These are phyloP conservation scores for Petrocephalus sullivani DNA, from an alignment of 2,797 vertebrate species.

Conservation along the genomic window DNA sequence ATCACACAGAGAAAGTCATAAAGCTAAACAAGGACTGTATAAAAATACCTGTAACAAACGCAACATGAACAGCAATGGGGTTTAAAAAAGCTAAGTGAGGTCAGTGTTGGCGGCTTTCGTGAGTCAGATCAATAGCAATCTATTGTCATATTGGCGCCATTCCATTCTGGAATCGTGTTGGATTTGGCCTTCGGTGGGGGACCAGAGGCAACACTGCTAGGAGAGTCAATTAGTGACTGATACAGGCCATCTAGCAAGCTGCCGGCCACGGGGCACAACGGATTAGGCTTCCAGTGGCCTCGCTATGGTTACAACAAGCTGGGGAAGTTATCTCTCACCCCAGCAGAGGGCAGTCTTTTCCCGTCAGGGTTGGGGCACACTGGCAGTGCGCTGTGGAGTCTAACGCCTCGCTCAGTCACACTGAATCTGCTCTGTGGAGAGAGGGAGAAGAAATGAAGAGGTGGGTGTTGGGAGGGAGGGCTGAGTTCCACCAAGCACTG, in stretches of 20 bases:
- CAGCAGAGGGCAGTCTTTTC: slow-evolving; percentile 77
- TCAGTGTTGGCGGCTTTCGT: slow-evolving; percentile 9
- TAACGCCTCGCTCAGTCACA: slow-evolving; percentile 63
- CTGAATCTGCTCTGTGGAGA: slow-evolving; percentile 67
- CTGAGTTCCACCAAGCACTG: neutral
- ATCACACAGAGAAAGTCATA: neutral
- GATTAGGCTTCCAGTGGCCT: neutral
- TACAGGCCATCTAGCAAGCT: neutral
- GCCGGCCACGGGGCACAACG: neutral
- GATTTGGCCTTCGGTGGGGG: neutral
- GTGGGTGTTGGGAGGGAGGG: neutral
- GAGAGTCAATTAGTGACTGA: neutral
- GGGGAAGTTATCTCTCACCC: slow-evolving; percentile 57
- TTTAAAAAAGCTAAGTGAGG: neutral
- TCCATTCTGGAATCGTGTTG: neutral
- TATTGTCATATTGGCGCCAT: neutral
- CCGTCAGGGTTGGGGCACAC: slow-evolving; percentile 71
- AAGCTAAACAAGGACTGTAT: neutral
- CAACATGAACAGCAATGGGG: neutral
- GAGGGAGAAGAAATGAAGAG: slow-evolving; percentile 31
- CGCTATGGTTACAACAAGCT: neutral
- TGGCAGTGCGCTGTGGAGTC: slow-evolving; percentile 69
- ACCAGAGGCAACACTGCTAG: neutral
- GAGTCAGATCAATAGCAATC: slow-evolving; percentile 4
- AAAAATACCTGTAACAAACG: neutral